phyloP scores from a whole-genome alignment of 1,140 invertebrate species.

The Conus ventricosus region DNA sequence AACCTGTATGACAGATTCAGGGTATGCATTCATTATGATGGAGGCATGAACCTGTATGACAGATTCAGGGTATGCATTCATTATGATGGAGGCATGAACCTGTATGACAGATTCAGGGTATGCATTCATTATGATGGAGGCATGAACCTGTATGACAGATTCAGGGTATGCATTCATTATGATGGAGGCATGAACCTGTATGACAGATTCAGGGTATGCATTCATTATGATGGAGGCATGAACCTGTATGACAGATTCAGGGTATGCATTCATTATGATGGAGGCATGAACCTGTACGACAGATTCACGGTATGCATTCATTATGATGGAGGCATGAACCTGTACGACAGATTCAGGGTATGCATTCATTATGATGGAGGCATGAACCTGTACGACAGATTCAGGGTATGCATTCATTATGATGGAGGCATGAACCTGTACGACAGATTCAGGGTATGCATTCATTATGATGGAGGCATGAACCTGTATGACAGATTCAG shows the following conservation, averaged over 20 bases:
- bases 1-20: constrained; percentile 77
- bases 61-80: no score
- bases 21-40: constrained; percentile 73
- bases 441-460: no score
- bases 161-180: no score
- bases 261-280: constrained; percentile 73
- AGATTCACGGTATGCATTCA: no score
- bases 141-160: constrained; percentile 83
- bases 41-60: constrained; percentile 89
- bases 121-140: constrained; percentile 84
- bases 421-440: constrained; percentile 93
- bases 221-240: constrained; percentile 95
- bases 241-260: constrained; percentile 77
- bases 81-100: constrained; percentile 98
- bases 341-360: constrained; percentile 21
- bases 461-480: constrained; percentile 95
- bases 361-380: constrained; percentile 84
- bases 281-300: constrained; percentile 89
- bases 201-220: no score
- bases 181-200: constrained; percentile 93
- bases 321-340: constrained; percentile 98
- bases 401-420: no score
- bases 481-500: constrained; percentile 77
- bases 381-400: constrained; percentile 83
- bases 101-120: constrained; percentile 23